Percentiles rank a stretch among this genome's conserved stretches.
Conservation (phyloP, 92 coral and sea anemone genomes). For the Umimayanthus kanabou region DNA sequence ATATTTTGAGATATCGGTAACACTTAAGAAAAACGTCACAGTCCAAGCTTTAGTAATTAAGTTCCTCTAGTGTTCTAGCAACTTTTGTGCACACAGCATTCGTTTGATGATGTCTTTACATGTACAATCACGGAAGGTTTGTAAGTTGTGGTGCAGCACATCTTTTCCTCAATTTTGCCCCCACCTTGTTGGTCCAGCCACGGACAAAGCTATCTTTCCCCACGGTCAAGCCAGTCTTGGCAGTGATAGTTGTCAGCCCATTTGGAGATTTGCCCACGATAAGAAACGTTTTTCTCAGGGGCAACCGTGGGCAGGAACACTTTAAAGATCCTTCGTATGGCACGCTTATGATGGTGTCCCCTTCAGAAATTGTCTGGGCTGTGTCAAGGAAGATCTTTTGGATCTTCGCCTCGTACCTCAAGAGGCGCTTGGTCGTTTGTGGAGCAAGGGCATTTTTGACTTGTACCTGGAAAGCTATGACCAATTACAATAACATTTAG, state of each 20-base stretch:
- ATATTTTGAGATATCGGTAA: too few relatives aligned
- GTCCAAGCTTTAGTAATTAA: too few relatives aligned
- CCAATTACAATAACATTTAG: background rate
- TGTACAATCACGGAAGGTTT: background rate
- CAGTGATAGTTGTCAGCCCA: background rate
- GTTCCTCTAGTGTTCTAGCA: too few relatives aligned
- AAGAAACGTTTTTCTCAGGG: conserved; percentile 48
- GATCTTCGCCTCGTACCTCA: conserved; percentile 50
- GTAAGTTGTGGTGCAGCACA: background rate
- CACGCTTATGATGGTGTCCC: conserved; percentile 50
- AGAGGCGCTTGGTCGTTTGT: conserved; percentile 41
- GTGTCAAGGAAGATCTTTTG: conserved; percentile 52
- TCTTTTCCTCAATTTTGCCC: background rate
- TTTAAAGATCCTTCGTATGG: conserved; percentile 43
- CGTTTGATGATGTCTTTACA: background rate
- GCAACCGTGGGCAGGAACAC: conserved; percentile 69
- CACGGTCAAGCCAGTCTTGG: conserved; percentile 3
- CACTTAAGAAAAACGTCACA: too few relatives aligned
- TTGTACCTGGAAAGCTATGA: background rate
- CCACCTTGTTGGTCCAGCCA: background rate
- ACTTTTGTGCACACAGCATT: too few relatives aligned
- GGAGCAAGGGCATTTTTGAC: conserved; percentile 41
- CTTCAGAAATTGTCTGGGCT: conserved; percentile 32
- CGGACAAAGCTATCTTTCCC: conserved; percentile 7
- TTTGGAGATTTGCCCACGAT: conserved; percentile 54